A percentile compares a stretch with the other conserved stretches of the same genome.
phyloP scores from a whole-genome alignment of 2,797 vertebrate genomes.

The Arnoldichthys spilopterus region DNA sequence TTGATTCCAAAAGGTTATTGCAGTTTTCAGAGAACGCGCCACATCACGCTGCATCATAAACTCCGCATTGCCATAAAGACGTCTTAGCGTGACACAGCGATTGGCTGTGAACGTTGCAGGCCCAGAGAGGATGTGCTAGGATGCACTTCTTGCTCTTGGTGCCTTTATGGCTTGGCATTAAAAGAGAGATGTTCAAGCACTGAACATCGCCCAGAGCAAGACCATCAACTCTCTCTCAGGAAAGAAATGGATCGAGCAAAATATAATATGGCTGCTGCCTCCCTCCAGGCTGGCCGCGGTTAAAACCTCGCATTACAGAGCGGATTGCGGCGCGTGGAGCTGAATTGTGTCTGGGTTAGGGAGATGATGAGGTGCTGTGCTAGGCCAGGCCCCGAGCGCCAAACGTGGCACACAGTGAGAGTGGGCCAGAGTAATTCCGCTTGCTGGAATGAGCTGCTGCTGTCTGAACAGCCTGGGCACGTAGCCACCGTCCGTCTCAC shows the following conservation, averaged over 20 bases:
- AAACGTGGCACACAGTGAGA: constrained; percentile 60
- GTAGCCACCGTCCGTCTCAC: constrained; percentile 47
- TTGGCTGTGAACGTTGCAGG: constrained; percentile 8
- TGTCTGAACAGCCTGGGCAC: constrained; percentile 64
- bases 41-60: constrained; percentile 47
- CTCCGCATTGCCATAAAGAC: constrained; percentile 31
- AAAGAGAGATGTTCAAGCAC: constrained; percentile 59
- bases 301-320: constrained; percentile 74
- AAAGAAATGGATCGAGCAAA: constrained; percentile 60
- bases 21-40: constrained; percentile 4
- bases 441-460: constrained; percentile 79
- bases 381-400: constrained; percentile 52
- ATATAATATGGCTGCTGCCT: constrained; percentile 63
- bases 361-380: constrained; percentile 64
- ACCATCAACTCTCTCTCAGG: constrained; percentile 54
- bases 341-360: constrained; percentile 77
- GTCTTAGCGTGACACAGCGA: constrained; percentile 34
- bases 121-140: constrained; percentile 30
- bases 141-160: constrained; percentile 39
- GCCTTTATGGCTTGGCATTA: constrained; percentile 58
- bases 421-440: constrained; percentile 77
- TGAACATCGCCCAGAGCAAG: constrained; percentile 59
- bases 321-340: constrained; percentile 73
- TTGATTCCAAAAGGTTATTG: constrained; percentile 36
- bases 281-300: constrained; percentile 67